phyloP scores from a whole-genome alignment of 2,888 invertebrate genomes.

The Lasius platythorax region DNA sequence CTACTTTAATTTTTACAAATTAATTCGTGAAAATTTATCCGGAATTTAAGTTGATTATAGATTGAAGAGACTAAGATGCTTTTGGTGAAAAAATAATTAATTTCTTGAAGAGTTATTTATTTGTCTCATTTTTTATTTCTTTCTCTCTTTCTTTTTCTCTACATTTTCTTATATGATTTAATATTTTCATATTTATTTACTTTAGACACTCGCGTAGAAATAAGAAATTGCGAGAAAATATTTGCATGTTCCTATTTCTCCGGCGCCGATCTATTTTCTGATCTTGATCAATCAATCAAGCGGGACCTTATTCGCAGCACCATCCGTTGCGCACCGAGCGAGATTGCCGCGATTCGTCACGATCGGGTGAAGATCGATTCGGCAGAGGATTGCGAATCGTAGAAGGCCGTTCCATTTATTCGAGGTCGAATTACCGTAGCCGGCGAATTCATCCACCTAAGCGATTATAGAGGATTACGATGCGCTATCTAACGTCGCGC shows the following conservation, averaged over 20 bases:
- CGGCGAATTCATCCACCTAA: background rate
- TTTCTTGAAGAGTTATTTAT: background rate
- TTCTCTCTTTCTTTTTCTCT: background rate
- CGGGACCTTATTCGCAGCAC: background rate
- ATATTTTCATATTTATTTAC: background rate
- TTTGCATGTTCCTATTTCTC: background rate
- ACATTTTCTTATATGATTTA: background rate
- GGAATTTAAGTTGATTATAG: background rate
- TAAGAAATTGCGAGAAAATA: background rate
- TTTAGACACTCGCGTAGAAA: background rate
- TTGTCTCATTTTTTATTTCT: background rate
- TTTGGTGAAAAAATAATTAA: background rate
- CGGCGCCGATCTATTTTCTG: background rate
- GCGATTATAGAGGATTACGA: background rate
- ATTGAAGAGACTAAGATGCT: background rate
- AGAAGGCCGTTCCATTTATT: constrained; percentile 2
- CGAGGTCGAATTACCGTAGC: background rate
- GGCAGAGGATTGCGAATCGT: constrained; percentile 30
- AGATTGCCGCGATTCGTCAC: constrained; percentile 20
- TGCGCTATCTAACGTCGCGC: background rate
- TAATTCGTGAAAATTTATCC: background rate
- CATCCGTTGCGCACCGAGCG: constrained; percentile 11
- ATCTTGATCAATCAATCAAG: background rate
- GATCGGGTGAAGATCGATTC: constrained; percentile 18
- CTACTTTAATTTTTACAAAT: background rate